A percentile compares a stretch with the other conserved stretches of the same genome.
phyloP scores from a whole-genome alignment of 1,140 invertebrate genomes.

The Camponotus floridanus region DNA sequence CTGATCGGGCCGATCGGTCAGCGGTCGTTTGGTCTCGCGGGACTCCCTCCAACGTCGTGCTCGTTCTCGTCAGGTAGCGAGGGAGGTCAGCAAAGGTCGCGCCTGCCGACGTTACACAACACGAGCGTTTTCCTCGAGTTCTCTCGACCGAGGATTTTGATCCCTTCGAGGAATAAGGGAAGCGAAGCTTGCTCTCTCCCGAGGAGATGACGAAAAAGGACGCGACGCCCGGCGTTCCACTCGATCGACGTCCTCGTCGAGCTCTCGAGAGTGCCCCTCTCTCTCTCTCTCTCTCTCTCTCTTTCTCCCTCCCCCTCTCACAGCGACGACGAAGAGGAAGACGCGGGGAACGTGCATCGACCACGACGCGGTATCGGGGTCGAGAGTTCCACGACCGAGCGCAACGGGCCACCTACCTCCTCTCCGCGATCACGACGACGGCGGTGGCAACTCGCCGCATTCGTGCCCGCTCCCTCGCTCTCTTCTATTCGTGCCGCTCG shows the following conservation, averaged over 20 bases:
- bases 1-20: constrained; percentile 65
- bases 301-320: constrained; percentile 42
- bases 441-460: constrained; percentile 7
- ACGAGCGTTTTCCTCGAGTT: background rate
- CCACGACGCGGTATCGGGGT: constrained; percentile 64
- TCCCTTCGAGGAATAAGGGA: background rate
- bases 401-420: constrained; percentile 54
- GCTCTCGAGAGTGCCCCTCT: background rate
- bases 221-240: background rate
- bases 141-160: background rate
- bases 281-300: background rate
- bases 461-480: constrained; percentile 35
- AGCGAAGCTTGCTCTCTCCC: background rate
- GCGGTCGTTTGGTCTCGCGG: constrained; percentile 39
- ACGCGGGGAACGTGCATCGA: constrained; percentile 54
- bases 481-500: constrained; percentile 29
- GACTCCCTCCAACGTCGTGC: constrained; percentile 38
- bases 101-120: constrained; percentile 36
- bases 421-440: constrained; percentile 8
- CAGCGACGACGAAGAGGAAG: constrained; percentile 47
- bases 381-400: constrained; percentile 71
- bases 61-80: constrained; percentile 52
- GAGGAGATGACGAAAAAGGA: too few species aligned
- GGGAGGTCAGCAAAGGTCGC: constrained; percentile 72
- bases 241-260: constrained; percentile 25